A percentile compares a stretch with the other conserved stretches of the same genome.
phyloP scores from a whole-genome alignment of 2,113 vertebrate genomes.

The Mirounga angustirostris region DNA sequence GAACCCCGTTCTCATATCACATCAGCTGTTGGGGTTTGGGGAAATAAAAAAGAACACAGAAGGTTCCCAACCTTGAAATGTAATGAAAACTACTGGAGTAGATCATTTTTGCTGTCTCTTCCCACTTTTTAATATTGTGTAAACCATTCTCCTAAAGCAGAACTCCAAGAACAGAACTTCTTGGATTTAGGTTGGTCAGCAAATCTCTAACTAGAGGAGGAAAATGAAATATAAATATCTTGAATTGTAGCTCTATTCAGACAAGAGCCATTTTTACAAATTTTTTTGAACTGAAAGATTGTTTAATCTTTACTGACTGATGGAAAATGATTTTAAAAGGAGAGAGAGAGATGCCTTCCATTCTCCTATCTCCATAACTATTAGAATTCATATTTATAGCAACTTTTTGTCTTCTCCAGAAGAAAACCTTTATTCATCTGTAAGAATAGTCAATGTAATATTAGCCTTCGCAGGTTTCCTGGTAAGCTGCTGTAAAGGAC shows the following conservation, averaged over 20 bases:
- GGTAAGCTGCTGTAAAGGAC: neutral
- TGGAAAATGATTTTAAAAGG: constrained; percentile 64
- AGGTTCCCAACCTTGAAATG: constrained; percentile 61
- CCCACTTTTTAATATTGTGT: constrained; percentile 47
- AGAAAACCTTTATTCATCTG: constrained; percentile 59
- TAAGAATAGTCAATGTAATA: constrained; percentile 53
- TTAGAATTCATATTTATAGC: constrained; percentile 74
- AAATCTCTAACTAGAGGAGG: constrained; percentile 58
- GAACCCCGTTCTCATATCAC: constrained; percentile 29
- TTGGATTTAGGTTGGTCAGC: constrained; percentile 38
- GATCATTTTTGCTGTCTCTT: constrained; percentile 58
- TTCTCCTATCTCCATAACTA: constrained; percentile 7
- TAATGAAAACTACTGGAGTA: constrained; percentile 66
- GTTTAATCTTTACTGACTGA: constrained; percentile 66
- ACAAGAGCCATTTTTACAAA: constrained; percentile 49
- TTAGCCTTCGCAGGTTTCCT: neutral
- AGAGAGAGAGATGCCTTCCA: constrained; percentile 38
- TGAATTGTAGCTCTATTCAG: constrained; percentile 45
- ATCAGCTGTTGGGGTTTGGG: constrained; percentile 6
- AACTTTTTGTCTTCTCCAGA: constrained; percentile 65
- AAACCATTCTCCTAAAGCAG: constrained; percentile 50
- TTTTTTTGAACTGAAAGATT: constrained; percentile 60
- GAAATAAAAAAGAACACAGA: constrained; percentile 67
- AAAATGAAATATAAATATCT: constrained; percentile 68
- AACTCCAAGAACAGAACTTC: constrained; percentile 46